Percentiles rank a stretch among this genome's conserved stretches.
Evolutionary conservation across 2,113 vertebrate species (phyloP).

Genomic region (Mugil cephalus): DNA sequence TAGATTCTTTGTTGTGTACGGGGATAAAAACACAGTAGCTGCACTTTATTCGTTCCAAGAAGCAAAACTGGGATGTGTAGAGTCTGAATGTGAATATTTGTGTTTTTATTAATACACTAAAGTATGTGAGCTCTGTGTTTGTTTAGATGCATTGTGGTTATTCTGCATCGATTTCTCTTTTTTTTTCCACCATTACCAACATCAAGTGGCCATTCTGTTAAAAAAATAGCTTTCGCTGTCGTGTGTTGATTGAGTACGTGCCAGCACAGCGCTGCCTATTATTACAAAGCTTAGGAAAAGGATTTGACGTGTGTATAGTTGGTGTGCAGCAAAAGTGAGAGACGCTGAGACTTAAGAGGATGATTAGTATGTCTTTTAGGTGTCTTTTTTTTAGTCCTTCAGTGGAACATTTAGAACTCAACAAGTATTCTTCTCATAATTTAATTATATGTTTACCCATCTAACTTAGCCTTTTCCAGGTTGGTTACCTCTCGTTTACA

Average conservation of each 20-base stretch:
- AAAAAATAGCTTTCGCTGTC: slow-evolving; percentile 59
- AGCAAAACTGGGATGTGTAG: no score
- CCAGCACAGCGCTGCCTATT: slow-evolving; percentile 39
- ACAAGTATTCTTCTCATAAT: no score
- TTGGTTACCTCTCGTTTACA: no score
- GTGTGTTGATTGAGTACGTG: slow-evolving; percentile 49
- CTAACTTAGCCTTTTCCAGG: no score
- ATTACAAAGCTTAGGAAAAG: slow-evolving; percentile 2
- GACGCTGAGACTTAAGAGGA: slow-evolving; percentile 1
- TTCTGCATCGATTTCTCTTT: slow-evolving; percentile 59
- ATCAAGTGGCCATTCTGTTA: slow-evolving; percentile 48
- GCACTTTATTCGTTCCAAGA: not conserved
- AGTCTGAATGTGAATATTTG: not conserved
- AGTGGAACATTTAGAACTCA: no score
- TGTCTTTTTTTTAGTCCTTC: no score
- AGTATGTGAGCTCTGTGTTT: slow-evolving; percentile 17
- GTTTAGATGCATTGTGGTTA: slow-evolving; percentile 43
- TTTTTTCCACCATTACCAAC: slow-evolving; percentile 41
- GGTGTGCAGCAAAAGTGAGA: not conserved
- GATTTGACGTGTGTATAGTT: not conserved
- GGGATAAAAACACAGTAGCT: not conserved
- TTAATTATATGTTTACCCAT: no score
- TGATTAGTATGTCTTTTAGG: no score
- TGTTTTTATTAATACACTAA: not conserved
- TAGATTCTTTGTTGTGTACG: slow-evolving; percentile 55